These are phyloP conservation scores for Trichopria drosophilae DNA, from an alignment of 2,888 invertebrate species.

Conservation along the genomic window DNA sequence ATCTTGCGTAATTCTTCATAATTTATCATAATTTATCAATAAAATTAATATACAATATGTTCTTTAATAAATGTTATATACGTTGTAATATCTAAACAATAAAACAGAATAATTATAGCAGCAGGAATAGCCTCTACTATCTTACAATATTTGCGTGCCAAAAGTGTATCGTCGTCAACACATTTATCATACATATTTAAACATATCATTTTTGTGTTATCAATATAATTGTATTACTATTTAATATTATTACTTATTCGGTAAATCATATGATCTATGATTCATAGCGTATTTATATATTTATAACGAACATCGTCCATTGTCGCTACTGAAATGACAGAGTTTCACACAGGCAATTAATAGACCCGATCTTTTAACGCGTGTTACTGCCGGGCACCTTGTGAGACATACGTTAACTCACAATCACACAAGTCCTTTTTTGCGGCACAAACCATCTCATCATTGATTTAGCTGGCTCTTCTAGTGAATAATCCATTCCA, in stretches of 20 bases:
- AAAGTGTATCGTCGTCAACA: slow-evolving; percentile 49
- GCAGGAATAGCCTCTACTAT: slow-evolving; percentile 57
- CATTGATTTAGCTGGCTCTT: no score
- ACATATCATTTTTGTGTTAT: slow-evolving; percentile 39
- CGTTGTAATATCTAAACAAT: slow-evolving; percentile 53
- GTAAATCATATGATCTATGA: slow-evolving; percentile 56
- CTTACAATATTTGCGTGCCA: slow-evolving; percentile 57
- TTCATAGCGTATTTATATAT: slow-evolving; percentile 56
- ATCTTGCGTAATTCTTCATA: slow-evolving; percentile 53
- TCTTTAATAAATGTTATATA: slow-evolving; percentile 56
- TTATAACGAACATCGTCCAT: slow-evolving; percentile 58
- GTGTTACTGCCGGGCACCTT: no score
- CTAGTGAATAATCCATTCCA: slow-evolving; percentile 47
- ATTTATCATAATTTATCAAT: slow-evolving; percentile 55
- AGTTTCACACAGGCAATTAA: slow-evolving; percentile 46
- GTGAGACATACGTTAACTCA: no score
- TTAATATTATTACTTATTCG: slow-evolving; percentile 54
- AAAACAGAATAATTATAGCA: slow-evolving; percentile 55
- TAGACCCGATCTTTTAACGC: slow-evolving; percentile 21
- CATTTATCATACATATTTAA: slow-evolving; percentile 38
- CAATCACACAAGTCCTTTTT: slow-evolving; percentile 33
- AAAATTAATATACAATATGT: slow-evolving; percentile 58
- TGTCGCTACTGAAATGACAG: slow-evolving; percentile 57
- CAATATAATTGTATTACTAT: slow-evolving; percentile 40
- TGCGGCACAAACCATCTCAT: no score